Evolutionary conservation across 2,113 vertebrate genomes (phyloP).

Genomic region (Isurus oxyrinchus): DNA sequence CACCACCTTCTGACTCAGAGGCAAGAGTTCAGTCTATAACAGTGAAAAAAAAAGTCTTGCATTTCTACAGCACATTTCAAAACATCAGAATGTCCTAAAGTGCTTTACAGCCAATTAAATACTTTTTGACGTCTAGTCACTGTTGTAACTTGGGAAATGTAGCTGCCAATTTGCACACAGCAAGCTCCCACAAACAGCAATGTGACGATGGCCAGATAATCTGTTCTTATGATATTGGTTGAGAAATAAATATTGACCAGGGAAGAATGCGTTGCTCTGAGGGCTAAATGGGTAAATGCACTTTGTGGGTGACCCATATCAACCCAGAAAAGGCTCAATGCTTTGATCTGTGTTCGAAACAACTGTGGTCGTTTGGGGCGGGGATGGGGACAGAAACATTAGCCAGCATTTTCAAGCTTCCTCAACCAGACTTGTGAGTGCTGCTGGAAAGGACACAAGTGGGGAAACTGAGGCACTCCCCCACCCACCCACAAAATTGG

Average conservation of each 20-base stretch:
- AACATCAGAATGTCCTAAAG: not conserved
- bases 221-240: not conserved
- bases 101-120: not conserved
- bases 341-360: not conserved
- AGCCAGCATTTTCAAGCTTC: not conserved
- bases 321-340: not conserved
- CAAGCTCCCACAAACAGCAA: not conserved
- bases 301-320: too few species aligned
- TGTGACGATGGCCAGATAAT: not conserved
- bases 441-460: not conserved
- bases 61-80: not conserved
- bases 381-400: not conserved
- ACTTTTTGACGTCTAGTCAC: not conserved
- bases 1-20: not conserved
- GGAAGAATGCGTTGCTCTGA: not conserved
- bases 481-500: too few species aligned
- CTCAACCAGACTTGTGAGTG: not conserved
- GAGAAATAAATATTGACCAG: not conserved
- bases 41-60: not conserved
- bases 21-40: not conserved
- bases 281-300: not conserved
- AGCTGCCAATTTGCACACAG: not conserved
- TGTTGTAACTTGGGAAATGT: not conserved
- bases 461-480: not conserved
- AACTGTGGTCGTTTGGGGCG: not conserved